Base-by-base conservation (phyloP, 2,888 invertebrate genomes). In the Arrhopalites spinosus region DNA sequence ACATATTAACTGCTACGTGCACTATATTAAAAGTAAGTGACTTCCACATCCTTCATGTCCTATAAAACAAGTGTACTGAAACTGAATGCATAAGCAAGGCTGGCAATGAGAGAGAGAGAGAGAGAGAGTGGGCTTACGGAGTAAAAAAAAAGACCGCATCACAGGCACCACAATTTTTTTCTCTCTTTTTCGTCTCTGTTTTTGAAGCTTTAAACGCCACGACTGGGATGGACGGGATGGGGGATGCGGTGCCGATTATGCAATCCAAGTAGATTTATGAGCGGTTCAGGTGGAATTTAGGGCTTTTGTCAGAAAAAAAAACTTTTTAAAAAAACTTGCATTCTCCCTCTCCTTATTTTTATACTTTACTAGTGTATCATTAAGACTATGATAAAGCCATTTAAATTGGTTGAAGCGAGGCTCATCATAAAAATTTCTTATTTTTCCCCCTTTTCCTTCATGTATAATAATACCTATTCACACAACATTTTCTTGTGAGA, bases 241-340 rank as follows among this genome's bases (percentile, higher is more conserved):
- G 56, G n/a, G 7, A n/a, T 56, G 45, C 15, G 45, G 45, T 11
- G 45, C 3, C 50, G 50, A 50, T 15, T n/a, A 50, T 36, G 36
- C 66, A 25, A n/a, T 17, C n/a, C 66, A 13, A 17, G 7, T 17
- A 30, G 29, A 30, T 66, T 30, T 66, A 66, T 66, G 66, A 3
- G 30, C 2, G 66, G 36, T 36, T 66, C 66, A 66, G 66, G 66
- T 66, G 66, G 66, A 66, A 66, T 66, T 66, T 66, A 66, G 29
- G 17, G 66, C 30, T 29, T 36, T 66, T 66, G 7, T 66, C 30
- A 11, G 20, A 36, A 30, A 36, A 13, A 36, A 13, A 66, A 66
- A 36, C 25, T 8, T 36, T 30, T 29, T 11, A 50, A 50, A 3
- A 2, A 50, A 2, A n/a, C 50, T n/a, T 50, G 8, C 15, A 8